phyloP scores from a whole-genome alignment of 2,888 invertebrate genomes.

The Leptopilina syphax region DNA sequence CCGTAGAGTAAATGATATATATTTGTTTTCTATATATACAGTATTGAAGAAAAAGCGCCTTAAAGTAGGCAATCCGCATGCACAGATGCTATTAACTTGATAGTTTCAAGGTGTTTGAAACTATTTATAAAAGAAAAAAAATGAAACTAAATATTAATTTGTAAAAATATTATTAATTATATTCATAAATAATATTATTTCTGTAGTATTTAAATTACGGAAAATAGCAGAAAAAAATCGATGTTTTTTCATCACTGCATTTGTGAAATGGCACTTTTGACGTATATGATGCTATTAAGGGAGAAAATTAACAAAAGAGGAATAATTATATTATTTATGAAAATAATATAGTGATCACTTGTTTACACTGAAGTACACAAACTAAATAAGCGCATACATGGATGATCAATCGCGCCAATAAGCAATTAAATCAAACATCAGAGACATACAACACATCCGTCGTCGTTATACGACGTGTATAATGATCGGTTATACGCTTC shows the following conservation, averaged over 20 bases:
- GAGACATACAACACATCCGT: conserved; percentile 61
- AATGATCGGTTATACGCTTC: neutral
- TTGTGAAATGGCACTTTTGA: too few species aligned
- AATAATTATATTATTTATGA: neutral
- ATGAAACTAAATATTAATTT: neutral
- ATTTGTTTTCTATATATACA: too few species aligned
- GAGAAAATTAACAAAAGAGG: neutral
- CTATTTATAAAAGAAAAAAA: neutral
- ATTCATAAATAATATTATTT: neutral
- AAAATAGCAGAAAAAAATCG: too few species aligned
- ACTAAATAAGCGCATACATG: conserved; percentile 62
- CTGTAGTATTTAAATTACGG: neutral
- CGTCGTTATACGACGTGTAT: conserved; percentile 17
- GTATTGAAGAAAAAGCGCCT: neutral
- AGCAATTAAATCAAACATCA: conserved; percentile 72
- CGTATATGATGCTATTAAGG: too few species aligned
- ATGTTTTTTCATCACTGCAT: too few species aligned
- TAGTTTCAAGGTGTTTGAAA: neutral
- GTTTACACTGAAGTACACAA: conserved; percentile 30
- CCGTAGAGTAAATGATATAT: too few species aligned
- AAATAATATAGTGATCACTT: conserved; percentile 9
- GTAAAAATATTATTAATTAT: too few species aligned
- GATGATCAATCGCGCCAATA: conserved; percentile 67
- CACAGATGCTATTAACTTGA: neutral
- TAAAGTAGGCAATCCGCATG: neutral